Evolutionary conservation across 2,797 vertebrate genomes (phyloP).

Genomic region (Betta splendens): DNA sequence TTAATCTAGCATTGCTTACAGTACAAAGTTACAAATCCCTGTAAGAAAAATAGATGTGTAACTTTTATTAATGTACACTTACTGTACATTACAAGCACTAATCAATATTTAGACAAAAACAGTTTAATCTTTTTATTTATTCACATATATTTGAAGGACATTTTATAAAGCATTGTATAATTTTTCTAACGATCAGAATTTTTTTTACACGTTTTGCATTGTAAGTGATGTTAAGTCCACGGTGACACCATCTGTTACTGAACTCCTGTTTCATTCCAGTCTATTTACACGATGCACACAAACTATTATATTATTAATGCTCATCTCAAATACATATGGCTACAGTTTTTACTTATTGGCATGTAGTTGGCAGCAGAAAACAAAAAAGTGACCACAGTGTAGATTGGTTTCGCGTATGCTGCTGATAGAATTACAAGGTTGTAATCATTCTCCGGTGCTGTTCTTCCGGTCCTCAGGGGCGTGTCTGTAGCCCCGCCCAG

Average conservation of each 20-base stretch:
- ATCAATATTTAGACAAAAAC: not conserved
- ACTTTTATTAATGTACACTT: not conserved
- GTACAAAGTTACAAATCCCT: not conserved
- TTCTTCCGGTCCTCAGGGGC: conserved; percentile 48
- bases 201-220: too few species aligned
- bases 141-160: too few species aligned
- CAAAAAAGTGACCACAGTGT: too few species aligned
- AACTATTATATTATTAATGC: too few species aligned
- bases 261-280: not conserved
- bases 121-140: not conserved
- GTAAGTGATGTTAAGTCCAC: not conserved
- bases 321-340: too few species aligned
- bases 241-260: not conserved
- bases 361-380: not conserved
- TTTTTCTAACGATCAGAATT: too few species aligned
- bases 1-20: too few species aligned
- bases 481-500: conserved; percentile 50
- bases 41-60: not conserved
- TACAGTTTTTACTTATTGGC: too few species aligned
- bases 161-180: too few species aligned
- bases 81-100: not conserved
- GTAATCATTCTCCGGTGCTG: not conserved
- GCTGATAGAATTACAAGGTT: not conserved
- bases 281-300: too few species aligned
- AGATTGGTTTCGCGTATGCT: too few species aligned